Base-by-base conservation (phyloP, 2,113 vertebrate species). In the Zapus hudsonius region DNA sequence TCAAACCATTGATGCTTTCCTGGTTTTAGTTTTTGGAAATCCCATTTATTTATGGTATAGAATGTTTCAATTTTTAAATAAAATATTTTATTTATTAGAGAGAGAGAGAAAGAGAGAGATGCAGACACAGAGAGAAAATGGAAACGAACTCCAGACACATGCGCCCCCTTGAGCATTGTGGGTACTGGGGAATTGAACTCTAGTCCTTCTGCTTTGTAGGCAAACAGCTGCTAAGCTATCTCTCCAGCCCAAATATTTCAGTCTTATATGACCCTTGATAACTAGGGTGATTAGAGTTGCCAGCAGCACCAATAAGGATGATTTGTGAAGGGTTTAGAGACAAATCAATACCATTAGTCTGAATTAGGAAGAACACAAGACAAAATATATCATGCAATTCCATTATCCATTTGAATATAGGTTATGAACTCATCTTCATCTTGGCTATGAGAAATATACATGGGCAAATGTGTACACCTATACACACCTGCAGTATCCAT, bases 301-400 rank as follows among this genome's bases (percentile, higher is more conserved):
- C 66, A 47, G 55, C 17, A 57, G 16, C 47, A 61, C 31, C 85
- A 59, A 40, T 69, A 67, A 87, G 73, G 66, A 13, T 38, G 3
- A 0, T 79, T 93, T 64, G 13, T 91, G 52, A 63, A 89, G 87
- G 36, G 22, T 44, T 93, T 76, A 52, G 84, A 72, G 76, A 40
- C 9, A 79, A 66, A 83, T 25, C 22, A 44, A 66, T 42, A 64
- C n/a, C 72, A 13, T 38, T 40, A 57, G 44, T 79, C n/a, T 93
- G 57, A 79, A 82, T 38, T 16, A 78, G 44, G 57, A 84, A 64
- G 75, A 94, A 52, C 31, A 69, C 15, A 31, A 4, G 38, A 29
- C 3, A 25, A 55, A 83, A 76, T 11, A 73, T 23, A 10, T 19
- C 20, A 40, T 31, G 6, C 38, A 36, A 74, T 83, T 84, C 47